A percentile compares a stretch with the other conserved stretches of the same genome.
These are phyloP conservation scores for Erynnis tages DNA, from an alignment of 2,888 invertebrate species.

Conservation along the genomic window DNA sequence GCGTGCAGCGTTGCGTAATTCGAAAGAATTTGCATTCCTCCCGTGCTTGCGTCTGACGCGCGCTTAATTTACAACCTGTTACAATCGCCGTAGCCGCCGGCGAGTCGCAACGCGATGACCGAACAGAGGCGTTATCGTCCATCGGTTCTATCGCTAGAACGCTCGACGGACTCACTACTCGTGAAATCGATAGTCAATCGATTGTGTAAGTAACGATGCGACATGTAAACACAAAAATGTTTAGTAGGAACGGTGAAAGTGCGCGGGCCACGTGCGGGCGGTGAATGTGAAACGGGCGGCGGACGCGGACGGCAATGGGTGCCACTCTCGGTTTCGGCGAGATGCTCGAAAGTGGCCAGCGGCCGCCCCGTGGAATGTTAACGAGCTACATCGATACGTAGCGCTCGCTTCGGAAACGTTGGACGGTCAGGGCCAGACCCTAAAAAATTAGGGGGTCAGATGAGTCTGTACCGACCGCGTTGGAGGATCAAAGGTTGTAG, in stretches of 20 bases:
- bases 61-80: too few species aligned
- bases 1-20: conserved; percentile 15
- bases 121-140: conserved; percentile 12
- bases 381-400: conserved; percentile 25
- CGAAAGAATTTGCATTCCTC: conserved; percentile 3
- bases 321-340: conserved; percentile 63
- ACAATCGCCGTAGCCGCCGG: too few species aligned
- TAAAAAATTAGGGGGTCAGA: too few species aligned
- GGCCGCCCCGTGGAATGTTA: conserved; percentile 42
- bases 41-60: background rate
- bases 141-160: background rate
- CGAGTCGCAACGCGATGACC: conserved; percentile 24
- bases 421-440: too few species aligned
- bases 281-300: conserved; percentile 39
- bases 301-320: conserved; percentile 30
- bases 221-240: conserved; percentile 50
- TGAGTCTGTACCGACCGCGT: too few species aligned
- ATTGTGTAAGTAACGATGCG: conserved; percentile 43
- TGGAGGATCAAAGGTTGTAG: too few species aligned
- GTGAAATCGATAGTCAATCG: conserved; percentile 39
- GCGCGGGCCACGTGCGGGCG: conserved; percentile 31
- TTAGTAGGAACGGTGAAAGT: conserved; percentile 60
- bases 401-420: too few species aligned
- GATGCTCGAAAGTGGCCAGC: conserved; percentile 41
- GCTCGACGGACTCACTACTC: conserved; percentile 7